These are phyloP conservation scores for Lycia hirtaria DNA, from an alignment of 2,888 invertebrate species.

Conservation along the genomic window DNA sequence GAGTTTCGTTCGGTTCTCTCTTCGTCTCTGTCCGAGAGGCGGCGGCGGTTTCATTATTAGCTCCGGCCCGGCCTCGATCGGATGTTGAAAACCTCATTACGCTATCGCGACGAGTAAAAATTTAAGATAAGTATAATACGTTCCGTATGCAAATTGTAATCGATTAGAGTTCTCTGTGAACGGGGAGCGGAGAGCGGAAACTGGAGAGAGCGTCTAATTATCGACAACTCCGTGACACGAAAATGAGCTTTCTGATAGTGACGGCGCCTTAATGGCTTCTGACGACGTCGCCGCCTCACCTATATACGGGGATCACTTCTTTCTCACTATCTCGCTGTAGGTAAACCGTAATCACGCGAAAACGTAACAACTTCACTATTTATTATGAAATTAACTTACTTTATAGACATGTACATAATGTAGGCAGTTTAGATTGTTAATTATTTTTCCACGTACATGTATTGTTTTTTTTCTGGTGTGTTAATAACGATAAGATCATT, in stretches of 20 bases:
- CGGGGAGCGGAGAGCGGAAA: constrained; percentile 23
- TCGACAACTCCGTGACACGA: constrained; percentile 33
- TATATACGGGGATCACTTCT: constrained; percentile 1
- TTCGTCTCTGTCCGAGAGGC: constrained; percentile 5
- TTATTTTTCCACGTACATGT: too few species aligned
- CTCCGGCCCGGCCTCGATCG: constrained; percentile 16
- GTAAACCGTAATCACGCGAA: neutral
- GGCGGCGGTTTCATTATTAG: constrained; percentile 29
- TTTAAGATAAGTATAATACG: constrained; percentile 54
- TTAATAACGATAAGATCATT: too few species aligned
- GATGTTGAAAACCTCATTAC: constrained; percentile 41
- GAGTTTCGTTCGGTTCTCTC: constrained; percentile 14
- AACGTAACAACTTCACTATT: neutral
- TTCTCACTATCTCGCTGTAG: constrained; percentile 8
- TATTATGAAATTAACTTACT: too few species aligned
- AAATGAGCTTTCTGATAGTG: constrained; percentile 35
- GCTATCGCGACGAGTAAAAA: constrained; percentile 49
- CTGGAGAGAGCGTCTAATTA: constrained; percentile 31
- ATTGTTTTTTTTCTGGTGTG: too few species aligned
- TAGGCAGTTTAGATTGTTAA: too few species aligned
- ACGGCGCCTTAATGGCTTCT: constrained; percentile 21
- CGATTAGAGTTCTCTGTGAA: constrained; percentile 49
- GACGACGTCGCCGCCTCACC: constrained; percentile 10
- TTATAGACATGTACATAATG: too few species aligned
- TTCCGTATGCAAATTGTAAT: constrained; percentile 64